Conservation (phyloP, 2,888 invertebrate genomes). For the Pristionchus entomophagus region DNA sequence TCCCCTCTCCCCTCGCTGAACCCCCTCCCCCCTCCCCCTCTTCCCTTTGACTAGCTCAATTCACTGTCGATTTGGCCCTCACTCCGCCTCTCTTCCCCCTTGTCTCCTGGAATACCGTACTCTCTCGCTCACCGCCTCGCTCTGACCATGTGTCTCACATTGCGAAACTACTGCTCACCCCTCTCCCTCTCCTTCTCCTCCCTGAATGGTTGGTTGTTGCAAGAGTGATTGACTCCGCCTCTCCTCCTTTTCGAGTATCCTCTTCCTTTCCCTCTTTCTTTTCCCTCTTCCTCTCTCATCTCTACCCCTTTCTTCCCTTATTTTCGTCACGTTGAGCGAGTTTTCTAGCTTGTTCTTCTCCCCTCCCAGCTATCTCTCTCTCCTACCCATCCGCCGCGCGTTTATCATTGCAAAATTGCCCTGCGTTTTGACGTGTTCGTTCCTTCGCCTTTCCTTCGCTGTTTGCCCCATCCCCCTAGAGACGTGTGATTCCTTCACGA, state of each 20-base stretch:
- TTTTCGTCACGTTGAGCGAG: too few species aligned
- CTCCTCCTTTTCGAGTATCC: neutral
- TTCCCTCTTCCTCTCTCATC: neutral
- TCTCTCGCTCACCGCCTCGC: neutral
- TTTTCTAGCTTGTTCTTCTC: neutral
- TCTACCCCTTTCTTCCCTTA: neutral
- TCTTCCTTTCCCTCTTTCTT: neutral
- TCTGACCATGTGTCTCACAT: slow-evolving; percentile 1
- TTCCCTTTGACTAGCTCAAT: slow-evolving; percentile 13
- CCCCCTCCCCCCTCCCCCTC: neutral
- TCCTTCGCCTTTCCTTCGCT: neutral
- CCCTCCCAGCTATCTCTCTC: neutral
- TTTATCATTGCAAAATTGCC: too few species aligned
- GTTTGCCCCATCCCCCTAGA: neutral
- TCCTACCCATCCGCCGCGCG: neutral
- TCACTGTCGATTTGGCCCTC: slow-evolving; percentile 17
- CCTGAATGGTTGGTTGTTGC: slow-evolving; percentile 18
- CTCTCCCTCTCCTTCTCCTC: neutral
- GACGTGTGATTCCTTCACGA: neutral
- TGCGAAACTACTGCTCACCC: neutral
- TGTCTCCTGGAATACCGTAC: neutral
- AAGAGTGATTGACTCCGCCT: slow-evolving; percentile 19
- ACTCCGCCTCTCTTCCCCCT: neutral
- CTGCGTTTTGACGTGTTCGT: neutral
- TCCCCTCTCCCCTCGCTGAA: neutral